Conservation (phyloP, 2,113 vertebrate species). For the Urocynchramus pylzowi region DNA sequence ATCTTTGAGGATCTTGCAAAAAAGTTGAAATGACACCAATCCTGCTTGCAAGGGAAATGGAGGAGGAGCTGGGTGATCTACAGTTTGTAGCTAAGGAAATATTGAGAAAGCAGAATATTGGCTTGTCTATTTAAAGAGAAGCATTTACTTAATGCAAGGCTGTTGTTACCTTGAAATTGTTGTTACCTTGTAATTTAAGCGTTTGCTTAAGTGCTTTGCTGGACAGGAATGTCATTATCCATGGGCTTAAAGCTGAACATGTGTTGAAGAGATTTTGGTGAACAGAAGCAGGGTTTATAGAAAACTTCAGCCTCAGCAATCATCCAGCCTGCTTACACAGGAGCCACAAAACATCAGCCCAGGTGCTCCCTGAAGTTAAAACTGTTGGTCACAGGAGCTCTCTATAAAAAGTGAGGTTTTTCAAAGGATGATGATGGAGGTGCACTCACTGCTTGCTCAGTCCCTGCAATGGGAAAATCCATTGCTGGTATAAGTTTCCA, state of each 20-base stretch:
- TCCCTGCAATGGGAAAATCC: background rate
- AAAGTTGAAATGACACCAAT: accelerated
- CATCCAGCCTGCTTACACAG: background rate
- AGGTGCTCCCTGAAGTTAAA: background rate
- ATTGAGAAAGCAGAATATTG: background rate
- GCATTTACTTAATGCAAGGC: background rate
- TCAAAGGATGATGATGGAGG: background rate
- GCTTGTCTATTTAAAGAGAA: background rate
- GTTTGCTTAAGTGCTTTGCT: background rate
- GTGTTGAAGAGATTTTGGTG: background rate
- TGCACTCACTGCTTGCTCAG: accelerated
- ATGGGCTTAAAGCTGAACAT: background rate
- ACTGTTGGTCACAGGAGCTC: background rate
- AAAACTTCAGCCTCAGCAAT: background rate
- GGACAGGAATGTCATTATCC: background rate
- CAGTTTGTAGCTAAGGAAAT: background rate
- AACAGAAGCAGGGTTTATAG: background rate
- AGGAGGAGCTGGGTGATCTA: background rate
- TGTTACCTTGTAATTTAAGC: background rate
- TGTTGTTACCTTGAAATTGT: background rate
- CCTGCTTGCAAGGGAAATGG: background rate
- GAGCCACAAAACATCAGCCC: background rate
- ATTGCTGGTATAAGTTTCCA: background rate
- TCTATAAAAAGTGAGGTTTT: background rate
- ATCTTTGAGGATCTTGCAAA: background rate